Conservation (phyloP, 2,797 vertebrate genomes). For the Semotilus atromaculatus region DNA sequence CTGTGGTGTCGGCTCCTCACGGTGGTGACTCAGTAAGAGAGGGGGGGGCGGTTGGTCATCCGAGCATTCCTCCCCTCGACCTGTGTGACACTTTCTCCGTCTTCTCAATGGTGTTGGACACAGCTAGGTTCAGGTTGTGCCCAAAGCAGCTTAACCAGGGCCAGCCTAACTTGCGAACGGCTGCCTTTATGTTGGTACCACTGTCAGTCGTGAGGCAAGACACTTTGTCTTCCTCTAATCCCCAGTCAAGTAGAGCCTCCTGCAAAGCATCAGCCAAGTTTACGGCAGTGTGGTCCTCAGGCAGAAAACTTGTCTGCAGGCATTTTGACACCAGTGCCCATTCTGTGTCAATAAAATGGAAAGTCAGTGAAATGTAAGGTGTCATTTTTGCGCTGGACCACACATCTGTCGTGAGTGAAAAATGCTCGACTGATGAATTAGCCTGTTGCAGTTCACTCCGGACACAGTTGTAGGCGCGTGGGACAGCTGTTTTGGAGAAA, state of each 20-base stretch:
- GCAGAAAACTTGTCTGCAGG: conserved; percentile 18
- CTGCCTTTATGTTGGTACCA: neutral
- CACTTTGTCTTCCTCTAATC: neutral
- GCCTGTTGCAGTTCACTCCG: too few relatives aligned
- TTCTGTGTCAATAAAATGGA: conserved; percentile 37
- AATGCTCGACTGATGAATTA: too few relatives aligned
- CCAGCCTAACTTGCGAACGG: neutral
- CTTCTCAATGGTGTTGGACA: conserved; percentile 9
- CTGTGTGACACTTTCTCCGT: too few relatives aligned
- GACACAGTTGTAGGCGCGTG: too few relatives aligned
- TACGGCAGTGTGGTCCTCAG: neutral
- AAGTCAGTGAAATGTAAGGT: conserved; percentile 32
- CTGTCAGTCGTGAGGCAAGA: conserved; percentile 20
- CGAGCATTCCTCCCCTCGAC: too few relatives aligned
- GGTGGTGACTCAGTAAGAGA: too few relatives aligned
- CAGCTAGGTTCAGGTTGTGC: conserved; percentile 28
- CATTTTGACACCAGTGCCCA: conserved; percentile 10
- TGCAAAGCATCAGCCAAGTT: neutral
- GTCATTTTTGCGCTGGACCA: conserved; percentile 33
- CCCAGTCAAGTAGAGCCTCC: neutral
- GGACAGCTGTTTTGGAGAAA: too few relatives aligned
- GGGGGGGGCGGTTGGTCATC: too few relatives aligned
- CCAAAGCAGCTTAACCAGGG: conserved; percentile 32
- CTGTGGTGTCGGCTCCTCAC: too few relatives aligned
- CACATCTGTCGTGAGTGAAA: conserved; percentile 4